Evolutionary conservation across 92 coral and sea anemone genomes (phyloP), one percentile per base, ranked within the genome.

Genomic region (Porites cylindrica): DNA sequence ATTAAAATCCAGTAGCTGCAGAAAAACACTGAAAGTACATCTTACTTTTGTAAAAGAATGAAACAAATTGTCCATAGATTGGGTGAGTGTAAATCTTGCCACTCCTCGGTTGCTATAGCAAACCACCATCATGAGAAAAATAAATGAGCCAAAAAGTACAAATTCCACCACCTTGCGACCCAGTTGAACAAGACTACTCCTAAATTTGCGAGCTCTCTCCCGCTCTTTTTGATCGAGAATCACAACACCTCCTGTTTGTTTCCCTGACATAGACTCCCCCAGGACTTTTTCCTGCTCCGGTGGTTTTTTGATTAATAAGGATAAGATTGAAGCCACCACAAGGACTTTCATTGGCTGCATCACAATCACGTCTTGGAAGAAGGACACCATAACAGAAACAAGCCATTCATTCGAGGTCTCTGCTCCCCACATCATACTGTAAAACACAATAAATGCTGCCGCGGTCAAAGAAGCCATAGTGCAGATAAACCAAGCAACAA

Each of bases 401-500:
- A 95, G 94, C 98, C 98, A 95, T 68, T 95, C 93, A 24, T 95
- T 95, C 10, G 96, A 93, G 17, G 94, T 91, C 32, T 88, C 91
- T 51, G 89, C 93, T 58, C 97, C 98, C 98, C 98, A 95, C 98
- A 93, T 91, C 18, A 95, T 69, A 65, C 98, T 95, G 73, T 94
- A 96, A 70, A 96, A 95, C 47, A 96, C 93, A 16, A 94, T 88
- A 71, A 96, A 96, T 58, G 86, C 70, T 6, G 97, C 93, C 0
- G 95, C 91, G 12, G 94, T 88, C 38, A 95, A 76, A 7, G 98
- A 73, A 1, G 96, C 88, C 53, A 92, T 89, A 50, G 91, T 85
- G 65, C 96, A 94, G 51, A 96, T 73, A 62, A 90, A 86, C 98
- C 97, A 96, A 3, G 90, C 98, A 24, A 96, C 52, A 83, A 88